Evolutionary conservation across 2,113 vertebrate species (phyloP).

Genomic region (Neomonachus schauinslandi): DNA sequence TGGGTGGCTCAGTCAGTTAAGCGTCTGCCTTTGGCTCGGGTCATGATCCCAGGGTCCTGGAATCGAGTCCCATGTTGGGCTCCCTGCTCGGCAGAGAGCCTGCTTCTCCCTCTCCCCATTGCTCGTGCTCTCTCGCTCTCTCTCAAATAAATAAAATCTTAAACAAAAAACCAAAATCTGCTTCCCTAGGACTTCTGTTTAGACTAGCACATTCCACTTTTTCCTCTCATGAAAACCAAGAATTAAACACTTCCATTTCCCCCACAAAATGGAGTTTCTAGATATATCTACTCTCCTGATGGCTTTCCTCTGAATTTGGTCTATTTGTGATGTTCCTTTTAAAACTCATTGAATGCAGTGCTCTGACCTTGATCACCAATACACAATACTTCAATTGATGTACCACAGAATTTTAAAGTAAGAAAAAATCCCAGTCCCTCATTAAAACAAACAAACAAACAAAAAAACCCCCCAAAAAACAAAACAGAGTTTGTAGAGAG

Average conservation of each 20-base stretch:
- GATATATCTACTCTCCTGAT: not conserved
- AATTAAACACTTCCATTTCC: not conserved
- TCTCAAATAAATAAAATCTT: too few relatives aligned
- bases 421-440: not conserved
- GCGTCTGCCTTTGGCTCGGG: not conserved
- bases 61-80: not conserved
- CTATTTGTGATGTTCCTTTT: not conserved
- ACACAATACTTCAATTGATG: not conserved
- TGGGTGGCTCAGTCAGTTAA: not conserved
- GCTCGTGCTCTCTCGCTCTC: too few relatives aligned
- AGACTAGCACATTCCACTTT: not conserved
- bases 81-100: too few relatives aligned
- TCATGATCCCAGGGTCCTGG: not conserved
- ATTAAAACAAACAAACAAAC: not conserved
- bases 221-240: not conserved
- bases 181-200: not conserved
- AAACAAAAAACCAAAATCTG: not conserved
- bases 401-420: not conserved
- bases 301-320: not conserved
- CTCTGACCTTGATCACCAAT: not conserved
- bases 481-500: not conserved
- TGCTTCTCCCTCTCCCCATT: too few relatives aligned
- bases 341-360: not conserved
- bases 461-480: too few relatives aligned
- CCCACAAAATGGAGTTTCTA: not conserved